Base-by-base conservation (phyloP, 2,113 vertebrate genomes). In the Arenaria interpres region DNA sequence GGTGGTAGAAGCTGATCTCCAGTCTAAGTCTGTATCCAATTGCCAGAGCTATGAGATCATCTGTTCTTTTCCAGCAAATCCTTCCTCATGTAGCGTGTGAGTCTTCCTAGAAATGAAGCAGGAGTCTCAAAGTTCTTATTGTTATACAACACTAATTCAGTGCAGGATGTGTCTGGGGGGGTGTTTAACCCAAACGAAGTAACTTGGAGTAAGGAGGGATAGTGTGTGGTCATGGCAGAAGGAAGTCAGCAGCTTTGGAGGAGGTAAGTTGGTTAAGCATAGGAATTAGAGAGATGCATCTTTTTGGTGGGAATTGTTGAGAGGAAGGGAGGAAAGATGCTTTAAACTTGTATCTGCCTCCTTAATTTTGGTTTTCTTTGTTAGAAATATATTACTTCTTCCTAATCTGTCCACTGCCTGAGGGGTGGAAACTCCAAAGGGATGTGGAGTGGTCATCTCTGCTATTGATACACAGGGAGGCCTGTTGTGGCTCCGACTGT, bases 31-130 rank as follows among this genome's bases (percentile, higher is more conserved):
- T 92, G 72, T 7, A 27, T 76, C 37, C 75, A 83, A 9, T 56
- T 85, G 12, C 25, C 82, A 83, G 75, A 76, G 67, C 67, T 32
- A 23, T 83, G 90, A 97, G 83, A 21, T 95, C 72, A 80, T 77
- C 59, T 88, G n/a, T 73, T 56, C 66, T 90, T 39, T 94, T 87
- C 82, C 88, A 88, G 62, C 67, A 93, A 94, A 75, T 66, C 64
- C 46, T 84, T 91, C 69, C 54, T 81, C 6, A 0, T 30, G 54
- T 3, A 77, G 28, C 37, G 37, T 33, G 10, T 37, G 51, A 63
- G 28, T 56, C 57, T 91, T 94, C 82, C 74, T 89, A 72, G 90
- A 93, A 93, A 89, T 72, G 12, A 74, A 87, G 56, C 11, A 13
- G 46, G n/a, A 79, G 12, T 39, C 39, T 59, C 9, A 56, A 74